Conservation (phyloP, 2,797 vertebrate species). For the Gastrophryne carolinensis region DNA sequence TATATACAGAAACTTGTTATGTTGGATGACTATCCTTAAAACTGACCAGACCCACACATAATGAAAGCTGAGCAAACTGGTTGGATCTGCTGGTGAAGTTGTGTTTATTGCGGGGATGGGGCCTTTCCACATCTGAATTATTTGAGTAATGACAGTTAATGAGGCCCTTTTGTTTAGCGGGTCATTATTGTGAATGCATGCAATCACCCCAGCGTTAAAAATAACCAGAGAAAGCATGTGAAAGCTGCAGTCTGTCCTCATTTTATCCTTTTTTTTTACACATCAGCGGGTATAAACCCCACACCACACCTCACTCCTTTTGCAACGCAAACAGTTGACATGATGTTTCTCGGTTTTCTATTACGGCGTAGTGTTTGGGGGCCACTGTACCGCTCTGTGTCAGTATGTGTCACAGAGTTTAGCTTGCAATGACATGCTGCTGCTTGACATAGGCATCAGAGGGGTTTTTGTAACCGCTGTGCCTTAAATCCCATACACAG, state of each 20-base stretch:
- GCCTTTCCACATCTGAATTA: constrained; percentile 26
- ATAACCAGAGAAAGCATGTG: constrained; percentile 46
- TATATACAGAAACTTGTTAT: too few species aligned
- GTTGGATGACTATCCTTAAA: too few species aligned
- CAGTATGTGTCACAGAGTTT: constrained; percentile 37
- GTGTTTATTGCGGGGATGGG: background rate
- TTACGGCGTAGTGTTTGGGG: constrained; percentile 3
- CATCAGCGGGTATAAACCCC: constrained; percentile 29
- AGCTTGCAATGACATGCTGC: constrained; percentile 33
- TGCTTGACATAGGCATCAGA: constrained; percentile 40
- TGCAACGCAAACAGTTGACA: constrained; percentile 17
- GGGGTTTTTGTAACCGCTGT: constrained; percentile 35
- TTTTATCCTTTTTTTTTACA: constrained; percentile 46
- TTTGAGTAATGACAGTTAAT: constrained; percentile 51
- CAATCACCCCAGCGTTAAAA: constrained; percentile 44
- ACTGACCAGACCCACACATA: too few species aligned
- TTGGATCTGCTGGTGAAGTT: constrained; percentile 1
- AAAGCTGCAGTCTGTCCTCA: constrained; percentile 41
- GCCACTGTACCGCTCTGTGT: background rate
- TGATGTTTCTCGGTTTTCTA: background rate
- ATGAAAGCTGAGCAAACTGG: too few species aligned
- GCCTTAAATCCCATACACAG: constrained; percentile 32
- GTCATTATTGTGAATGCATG: constrained; percentile 23
- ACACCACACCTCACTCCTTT: background rate
- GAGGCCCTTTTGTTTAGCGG: constrained; percentile 36